A percentile compares a stretch with the other conserved stretches of the same genome.
Conservation (phyloP, 2,888 invertebrate species). For the Eudasyphora cyanicolor region DNA sequence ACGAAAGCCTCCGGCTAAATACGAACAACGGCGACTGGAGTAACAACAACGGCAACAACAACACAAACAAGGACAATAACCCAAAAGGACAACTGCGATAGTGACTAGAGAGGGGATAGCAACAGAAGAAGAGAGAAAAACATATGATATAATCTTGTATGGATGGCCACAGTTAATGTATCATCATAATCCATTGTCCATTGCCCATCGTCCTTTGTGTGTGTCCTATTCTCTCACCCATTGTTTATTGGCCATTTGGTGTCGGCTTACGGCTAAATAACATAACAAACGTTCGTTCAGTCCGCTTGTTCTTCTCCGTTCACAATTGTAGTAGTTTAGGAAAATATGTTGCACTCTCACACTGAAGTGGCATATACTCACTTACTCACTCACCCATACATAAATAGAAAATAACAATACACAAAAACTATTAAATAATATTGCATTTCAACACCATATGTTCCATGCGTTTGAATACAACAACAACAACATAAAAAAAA, state of each 20-base stretch:
- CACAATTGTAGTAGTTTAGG: not conserved
- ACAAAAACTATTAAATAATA: constrained; percentile 41
- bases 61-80: not conserved
- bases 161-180: constrained; percentile 44
- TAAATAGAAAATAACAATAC: constrained; percentile 24
- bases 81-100: not conserved
- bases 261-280: constrained; percentile 46
- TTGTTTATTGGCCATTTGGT: constrained; percentile 52
- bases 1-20: not conserved
- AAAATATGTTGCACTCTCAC: not conserved
- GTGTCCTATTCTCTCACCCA: not conserved
- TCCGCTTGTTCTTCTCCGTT: not conserved
- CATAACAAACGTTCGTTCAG: not conserved
- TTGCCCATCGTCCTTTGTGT: no score
- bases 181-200: constrained; percentile 21
- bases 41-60: constrained; percentile 23
- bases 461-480: constrained; percentile 22
- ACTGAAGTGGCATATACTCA: not conserved
- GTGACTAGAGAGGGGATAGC: not conserved
- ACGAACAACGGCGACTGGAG: not conserved
- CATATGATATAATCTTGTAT: constrained; percentile 51
- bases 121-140: not conserved
- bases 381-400: not conserved
- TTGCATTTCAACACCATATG: constrained; percentile 48
- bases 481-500: constrained; percentile 31